Evolutionary conservation across 2,888 invertebrate species (phyloP), one percentile per base, ranked within the genome.

Genomic region (Caenorhabditis sulstoni): DNA sequence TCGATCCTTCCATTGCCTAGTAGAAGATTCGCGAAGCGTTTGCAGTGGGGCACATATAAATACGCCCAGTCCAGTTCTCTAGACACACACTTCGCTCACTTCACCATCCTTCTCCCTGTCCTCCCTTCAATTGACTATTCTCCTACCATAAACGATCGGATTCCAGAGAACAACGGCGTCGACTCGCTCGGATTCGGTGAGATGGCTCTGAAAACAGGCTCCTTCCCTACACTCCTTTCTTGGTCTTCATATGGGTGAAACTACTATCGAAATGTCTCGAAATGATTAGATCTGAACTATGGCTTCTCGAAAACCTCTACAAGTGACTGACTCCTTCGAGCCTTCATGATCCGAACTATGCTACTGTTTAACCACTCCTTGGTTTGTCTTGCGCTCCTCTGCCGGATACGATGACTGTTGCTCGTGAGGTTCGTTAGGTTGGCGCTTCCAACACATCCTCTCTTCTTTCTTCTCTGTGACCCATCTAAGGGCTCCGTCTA

Each of bases 341-440:
- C 41, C 29, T 5, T 7, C 29, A 29, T 29, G 29, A 5, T 29
- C 29, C 29, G 29, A 29, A 5, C 29, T 29, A 7, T 29, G 29
- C 29, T 7, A 29, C 29, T 29, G 29, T 29, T 29, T 29, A 29
- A 29, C 58, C 57, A 52, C 59, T 71, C 53, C 62, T 57, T 62
- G 71, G 57, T 57, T 64, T 64, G 62, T 47, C 53, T 47, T 47
- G 47, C 55, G 9, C 53, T 45, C 41, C 14, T 45, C 41, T 20
- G 16, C 23, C 16, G 64, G 62, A 71, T 23, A 20, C 71, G 57
- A 62, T 22, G 45, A 20, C 41, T 18, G 37, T 41, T 45, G 52
- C 55, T 44, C n/a, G n/a, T 71, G 44, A 71, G 71, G 71, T 71
- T 71, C 71, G 71, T 71, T 71, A 71, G 71, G 71, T 71, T 71